Percentiles rank a stretch among this genome's conserved stretches.
Conservation (phyloP, 2,888 invertebrate genomes). For the Chesias legatella region DNA sequence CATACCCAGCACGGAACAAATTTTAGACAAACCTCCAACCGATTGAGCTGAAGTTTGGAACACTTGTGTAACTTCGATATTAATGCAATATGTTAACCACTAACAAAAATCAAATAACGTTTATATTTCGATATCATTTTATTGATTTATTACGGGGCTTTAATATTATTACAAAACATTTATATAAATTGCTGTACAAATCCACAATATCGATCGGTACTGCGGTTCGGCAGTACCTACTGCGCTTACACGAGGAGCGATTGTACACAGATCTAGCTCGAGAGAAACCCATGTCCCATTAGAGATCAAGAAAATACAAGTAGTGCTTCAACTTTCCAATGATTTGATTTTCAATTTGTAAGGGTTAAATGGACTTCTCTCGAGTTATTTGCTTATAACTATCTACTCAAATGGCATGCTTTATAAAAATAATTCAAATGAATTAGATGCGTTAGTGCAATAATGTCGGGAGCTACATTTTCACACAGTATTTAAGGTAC, state of each 20-base stretch:
- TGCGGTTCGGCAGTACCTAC: constrained; percentile 38
- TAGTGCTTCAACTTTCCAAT: constrained; percentile 11
- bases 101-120: constrained; percentile 6
- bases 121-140: constrained; percentile 36
- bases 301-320: constrained; percentile 26
- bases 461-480: no score
- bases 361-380: constrained; percentile 14
- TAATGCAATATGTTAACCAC: no score
- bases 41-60: no score
- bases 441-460: no score
- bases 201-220: constrained; percentile 41
- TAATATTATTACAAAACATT: constrained; percentile 71
- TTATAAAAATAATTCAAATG: background rate
- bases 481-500: no score
- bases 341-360: constrained; percentile 18
- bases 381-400: constrained; percentile 3
- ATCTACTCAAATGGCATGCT: constrained; percentile 13
- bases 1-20: no score
- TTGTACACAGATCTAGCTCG: constrained; percentile 6
- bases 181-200: constrained; percentile 74
- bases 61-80: no score
- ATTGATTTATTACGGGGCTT: constrained; percentile 60
- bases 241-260: constrained; percentile 17
- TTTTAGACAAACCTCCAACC: no score
- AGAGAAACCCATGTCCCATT: constrained; percentile 16